Conservation (phyloP, 2,888 invertebrate genomes). For the Eurytoma californica region DNA sequence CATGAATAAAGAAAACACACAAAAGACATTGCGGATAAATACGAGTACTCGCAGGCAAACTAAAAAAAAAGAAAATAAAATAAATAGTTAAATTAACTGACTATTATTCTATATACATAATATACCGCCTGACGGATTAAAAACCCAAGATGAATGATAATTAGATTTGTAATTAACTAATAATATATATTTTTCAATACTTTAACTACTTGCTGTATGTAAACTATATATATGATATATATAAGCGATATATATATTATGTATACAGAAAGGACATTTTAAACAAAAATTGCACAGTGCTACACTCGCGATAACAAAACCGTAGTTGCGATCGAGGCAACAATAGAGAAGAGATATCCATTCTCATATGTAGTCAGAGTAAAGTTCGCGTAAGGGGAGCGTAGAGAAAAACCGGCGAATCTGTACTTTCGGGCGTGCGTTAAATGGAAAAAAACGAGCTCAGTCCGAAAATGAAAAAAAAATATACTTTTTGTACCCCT, state of each 20-base stretch:
- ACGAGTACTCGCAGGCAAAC: slow-evolving; percentile 57
- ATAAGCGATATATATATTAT: slow-evolving; percentile 60
- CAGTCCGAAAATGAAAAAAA: slow-evolving; percentile 17
- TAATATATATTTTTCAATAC: slow-evolving; percentile 74
- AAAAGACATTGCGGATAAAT: slow-evolving; percentile 27
- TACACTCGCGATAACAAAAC: slow-evolving; percentile 18
- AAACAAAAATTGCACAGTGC: slow-evolving; percentile 30
- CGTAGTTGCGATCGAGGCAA: slow-evolving; percentile 17
- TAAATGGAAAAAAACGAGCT: slow-evolving; percentile 8
- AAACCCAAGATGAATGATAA: slow-evolving; percentile 63
- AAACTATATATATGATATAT: slow-evolving; percentile 64
- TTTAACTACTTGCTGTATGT: slow-evolving; percentile 74
- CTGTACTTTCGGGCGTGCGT: neutral
- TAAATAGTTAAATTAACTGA: slow-evolving; percentile 54
- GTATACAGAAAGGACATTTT: slow-evolving; percentile 26
- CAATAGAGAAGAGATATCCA: neutral
- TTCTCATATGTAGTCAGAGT: too few species aligned
- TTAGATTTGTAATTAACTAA: slow-evolving; percentile 74
- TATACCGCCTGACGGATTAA: slow-evolving; percentile 60
- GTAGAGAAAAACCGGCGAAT: neutral
- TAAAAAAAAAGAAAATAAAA: slow-evolving; percentile 54
- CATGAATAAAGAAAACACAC: slow-evolving; percentile 11
- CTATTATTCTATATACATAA: slow-evolving; percentile 57
- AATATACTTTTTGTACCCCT: slow-evolving; percentile 40
- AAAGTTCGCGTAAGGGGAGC: neutral